Base-by-base conservation (phyloP, 1,140 invertebrate genomes). In the Heliconius himera region DNA sequence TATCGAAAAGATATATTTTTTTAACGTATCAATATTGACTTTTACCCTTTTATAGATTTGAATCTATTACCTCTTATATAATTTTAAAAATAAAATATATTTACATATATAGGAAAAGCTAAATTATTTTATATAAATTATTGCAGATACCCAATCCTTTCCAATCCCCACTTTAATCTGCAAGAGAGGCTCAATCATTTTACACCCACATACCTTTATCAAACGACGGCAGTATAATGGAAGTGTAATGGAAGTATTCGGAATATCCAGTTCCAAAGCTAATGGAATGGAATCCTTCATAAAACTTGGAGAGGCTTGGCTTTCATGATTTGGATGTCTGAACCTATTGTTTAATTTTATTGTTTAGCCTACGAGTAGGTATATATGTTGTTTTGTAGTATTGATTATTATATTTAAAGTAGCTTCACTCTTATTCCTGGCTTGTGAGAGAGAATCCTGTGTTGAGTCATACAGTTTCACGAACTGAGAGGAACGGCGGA, bases 171-270 rank as follows among this genome's bases (percentile, higher is more conserved):
- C n/a, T 41, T 26, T 76, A 33, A 76, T 76, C 56, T 66, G 22
- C 36, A 70, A 76, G 74, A 76, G 49, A 78, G 66, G 71, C 66
- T 79, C 60, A 22, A 79, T 79, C 78, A 76, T 72, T 79, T 74
- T 49, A 76, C 73, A 70, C 49, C 74, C 78, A 76, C 74, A 79
- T 79, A 60, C 76, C 71, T 38, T 29, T 74, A 33, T 29, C 36
- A 78, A 82, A 75, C 75, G 74, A 71, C 77, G 81, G 81, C 74
- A 77, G 70, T 70, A 20, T 51, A 18, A 51, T 51, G 16, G 13
- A 51, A 8, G 41, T 46, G 77, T 82, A 76, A 82, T 82, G 81
- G 74, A 71, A 74, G 70, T 72, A 79, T 81, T 78, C 77, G 73
- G 33, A 56, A 49, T 82, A 77, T 82, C 81, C 76, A 46, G 49